Evolutionary conservation across 1,140 invertebrate genomes (phyloP).

Genomic region (Pseudoatta argentina): DNA sequence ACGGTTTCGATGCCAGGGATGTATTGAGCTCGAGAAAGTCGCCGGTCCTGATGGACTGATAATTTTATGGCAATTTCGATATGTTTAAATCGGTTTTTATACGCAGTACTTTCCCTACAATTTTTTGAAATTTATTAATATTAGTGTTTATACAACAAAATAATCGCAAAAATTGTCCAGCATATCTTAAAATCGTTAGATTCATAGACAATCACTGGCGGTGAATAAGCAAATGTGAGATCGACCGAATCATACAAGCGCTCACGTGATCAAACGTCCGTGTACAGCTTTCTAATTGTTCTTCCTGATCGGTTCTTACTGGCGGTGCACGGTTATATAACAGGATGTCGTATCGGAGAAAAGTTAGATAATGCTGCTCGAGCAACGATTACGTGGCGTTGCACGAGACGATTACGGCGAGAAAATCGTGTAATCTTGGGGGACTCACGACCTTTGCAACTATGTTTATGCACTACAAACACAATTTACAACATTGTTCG

Average conservation of each 20-base stretch:
- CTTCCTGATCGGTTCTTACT: slow-evolving; percentile 79
- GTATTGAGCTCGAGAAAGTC: slow-evolving; percentile 68
- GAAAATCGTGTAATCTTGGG: slow-evolving; percentile 8
- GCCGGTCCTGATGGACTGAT: neutral
- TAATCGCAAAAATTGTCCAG: neutral
- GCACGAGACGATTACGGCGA: neutral
- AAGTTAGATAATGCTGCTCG: slow-evolving; percentile 31
- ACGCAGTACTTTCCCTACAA: neutral
- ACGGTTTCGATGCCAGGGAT: neutral
- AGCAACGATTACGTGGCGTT: slow-evolving; percentile 42
- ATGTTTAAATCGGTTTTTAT: neutral
- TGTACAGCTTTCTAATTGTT: slow-evolving; percentile 82
- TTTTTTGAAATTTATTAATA: neutral
- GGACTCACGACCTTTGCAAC: neutral
- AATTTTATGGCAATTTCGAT: neutral
- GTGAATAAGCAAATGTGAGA: neutral
- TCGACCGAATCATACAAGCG: slow-evolving; percentile 51
- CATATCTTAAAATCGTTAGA: neutral
- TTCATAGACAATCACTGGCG: neutral
- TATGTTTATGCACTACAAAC: neutral
- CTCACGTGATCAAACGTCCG: slow-evolving; percentile 68
- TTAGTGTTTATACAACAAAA: neutral
- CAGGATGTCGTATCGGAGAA: slow-evolving; percentile 37
- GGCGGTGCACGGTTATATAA: slow-evolving; percentile 66
- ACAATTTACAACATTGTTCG: neutral